Conservation (phyloP, 2,797 vertebrate genomes). For the Sebastes steindachneri region DNA sequence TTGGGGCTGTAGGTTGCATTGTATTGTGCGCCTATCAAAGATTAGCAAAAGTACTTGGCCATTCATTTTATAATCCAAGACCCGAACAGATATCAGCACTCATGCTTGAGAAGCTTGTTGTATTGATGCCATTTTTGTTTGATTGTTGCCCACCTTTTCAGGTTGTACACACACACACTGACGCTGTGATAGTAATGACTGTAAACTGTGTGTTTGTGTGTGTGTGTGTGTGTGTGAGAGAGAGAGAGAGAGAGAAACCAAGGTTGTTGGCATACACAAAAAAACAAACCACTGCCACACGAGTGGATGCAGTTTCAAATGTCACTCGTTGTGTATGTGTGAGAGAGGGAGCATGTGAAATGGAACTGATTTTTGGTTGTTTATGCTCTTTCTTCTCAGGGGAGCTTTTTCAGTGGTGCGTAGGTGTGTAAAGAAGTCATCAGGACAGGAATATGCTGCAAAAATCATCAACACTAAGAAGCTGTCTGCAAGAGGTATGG, state of each 20-base stretch:
- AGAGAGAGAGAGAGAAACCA: neutral
- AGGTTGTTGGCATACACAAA: constrained; percentile 32
- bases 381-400: constrained; percentile 82
- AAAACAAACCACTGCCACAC: constrained; percentile 40
- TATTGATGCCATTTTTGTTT: neutral
- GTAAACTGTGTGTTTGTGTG: neutral
- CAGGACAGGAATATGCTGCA: constrained; percentile 98
- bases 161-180: neutral
- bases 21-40: constrained; percentile 32
- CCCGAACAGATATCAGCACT: constrained; percentile 12
- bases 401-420: constrained; percentile 99
- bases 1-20: constrained; percentile 9
- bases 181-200: constrained; percentile 35
- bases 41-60: constrained; percentile 8
- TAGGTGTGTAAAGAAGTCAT: constrained; percentile 98
- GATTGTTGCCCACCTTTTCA: constrained; percentile 30
- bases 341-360: constrained; percentile 17
- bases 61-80: constrained; percentile 38
- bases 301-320: constrained; percentile 53
- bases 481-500: constrained; percentile 96
- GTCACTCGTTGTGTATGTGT: constrained; percentile 37
- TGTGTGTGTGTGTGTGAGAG: neutral
- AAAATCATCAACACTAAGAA: constrained; percentile 99
- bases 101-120: neutral
- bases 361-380: constrained; percentile 69